These are phyloP conservation scores for Conchocele bisecta DNA, from an alignment of 2,888 invertebrate species.

Conservation along the genomic window DNA sequence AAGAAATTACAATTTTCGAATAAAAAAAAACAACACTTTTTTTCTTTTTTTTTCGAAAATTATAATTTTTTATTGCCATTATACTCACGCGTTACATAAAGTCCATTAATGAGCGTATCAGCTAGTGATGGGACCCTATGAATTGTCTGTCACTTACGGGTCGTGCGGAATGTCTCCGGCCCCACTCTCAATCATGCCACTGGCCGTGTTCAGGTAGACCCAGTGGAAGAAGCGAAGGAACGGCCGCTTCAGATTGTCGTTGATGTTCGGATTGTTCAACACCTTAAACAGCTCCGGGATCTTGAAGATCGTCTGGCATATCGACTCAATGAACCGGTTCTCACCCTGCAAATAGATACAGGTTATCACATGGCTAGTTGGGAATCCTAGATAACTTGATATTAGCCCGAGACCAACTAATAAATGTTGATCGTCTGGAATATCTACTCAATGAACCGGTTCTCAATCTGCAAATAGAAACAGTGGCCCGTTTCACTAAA, in stretches of 20 bases:
- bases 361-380: no score
- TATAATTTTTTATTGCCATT: background rate
- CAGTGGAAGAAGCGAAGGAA: conserved; percentile 80
- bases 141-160: conserved; percentile 56
- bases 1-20: no score
- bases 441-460: conserved; percentile 82
- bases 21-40: no score
- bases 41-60: no score
- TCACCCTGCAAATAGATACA: conserved; percentile 79
- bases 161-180: conserved; percentile 80
- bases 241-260: conserved; percentile 78
- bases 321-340: conserved; percentile 82
- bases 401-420: no score
- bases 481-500: no score
- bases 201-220: conserved; percentile 82
- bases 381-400: no score
- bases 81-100: background rate
- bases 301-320: conserved; percentile 82
- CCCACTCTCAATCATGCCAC: conserved; percentile 80
- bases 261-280: conserved; percentile 73
- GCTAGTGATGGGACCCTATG: no score
- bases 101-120: no score
- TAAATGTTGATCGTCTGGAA: conserved; percentile 82
- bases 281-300: conserved; percentile 79
- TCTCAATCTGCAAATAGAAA: conserved; percentile 79